These are phyloP conservation scores for Atherinomorus stipes DNA, from an alignment of 2,113 vertebrate species.

Conservation along the genomic window DNA sequence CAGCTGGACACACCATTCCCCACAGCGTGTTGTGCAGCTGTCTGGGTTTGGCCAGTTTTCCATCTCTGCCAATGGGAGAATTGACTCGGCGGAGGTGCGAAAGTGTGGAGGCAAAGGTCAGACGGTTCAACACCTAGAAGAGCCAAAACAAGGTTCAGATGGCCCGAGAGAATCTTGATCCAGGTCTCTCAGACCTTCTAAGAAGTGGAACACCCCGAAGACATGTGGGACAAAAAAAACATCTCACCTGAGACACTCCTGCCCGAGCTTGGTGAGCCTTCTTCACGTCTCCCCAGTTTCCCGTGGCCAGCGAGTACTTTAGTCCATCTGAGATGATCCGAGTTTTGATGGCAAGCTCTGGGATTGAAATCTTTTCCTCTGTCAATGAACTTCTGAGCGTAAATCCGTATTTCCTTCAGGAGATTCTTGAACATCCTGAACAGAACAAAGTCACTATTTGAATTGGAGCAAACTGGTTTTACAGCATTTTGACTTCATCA, in stretches of 20 bases:
- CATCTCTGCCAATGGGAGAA: conserved; percentile 96
- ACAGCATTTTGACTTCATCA: too few species aligned
- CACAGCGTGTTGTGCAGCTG: conserved; percentile 97
- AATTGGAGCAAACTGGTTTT: neutral
- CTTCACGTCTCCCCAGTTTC: conserved; percentile 99
- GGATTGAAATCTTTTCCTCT: conserved; percentile 97
- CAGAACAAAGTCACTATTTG: too few species aligned
- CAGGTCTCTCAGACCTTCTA: neutral
- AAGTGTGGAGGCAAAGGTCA: conserved; percentile 97
- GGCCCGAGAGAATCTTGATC: neutral
- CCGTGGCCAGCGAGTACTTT: conserved; percentile 97
- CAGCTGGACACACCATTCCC: conserved; percentile 99
- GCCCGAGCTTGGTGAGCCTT: conserved; percentile 98
- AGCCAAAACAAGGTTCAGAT: neutral
- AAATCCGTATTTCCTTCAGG: conserved; percentile 97
- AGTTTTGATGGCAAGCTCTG: conserved; percentile 98
- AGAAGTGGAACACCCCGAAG: too few species aligned
- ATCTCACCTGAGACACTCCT: conserved; percentile 94
- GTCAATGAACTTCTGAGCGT: conserved; percentile 98
- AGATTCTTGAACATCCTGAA: conserved; percentile 99
- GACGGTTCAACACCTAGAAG: conserved; percentile 92
- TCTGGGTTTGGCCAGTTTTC: conserved; percentile 96
- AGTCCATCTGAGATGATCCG: conserved; percentile 97
- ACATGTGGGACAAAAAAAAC: neutral
- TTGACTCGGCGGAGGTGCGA: conserved; percentile 96